phyloP scores from a whole-genome alignment of 1,140 invertebrate genomes.

The Galleria mellonella region DNA sequence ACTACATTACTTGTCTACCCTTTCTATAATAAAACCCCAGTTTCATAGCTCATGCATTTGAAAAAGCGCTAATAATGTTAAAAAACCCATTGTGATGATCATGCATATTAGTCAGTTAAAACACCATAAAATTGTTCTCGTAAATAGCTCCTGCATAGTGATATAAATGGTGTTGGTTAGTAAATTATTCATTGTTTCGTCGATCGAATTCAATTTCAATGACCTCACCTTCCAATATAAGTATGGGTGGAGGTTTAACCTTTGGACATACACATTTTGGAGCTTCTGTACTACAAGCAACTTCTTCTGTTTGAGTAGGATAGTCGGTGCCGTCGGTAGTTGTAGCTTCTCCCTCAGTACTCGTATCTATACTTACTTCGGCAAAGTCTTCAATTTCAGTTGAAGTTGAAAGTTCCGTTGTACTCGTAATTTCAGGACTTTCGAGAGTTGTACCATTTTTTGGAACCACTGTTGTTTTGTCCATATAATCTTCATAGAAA shows the following conservation, averaged over 20 bases:
- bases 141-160: slow-evolving; percentile 21
- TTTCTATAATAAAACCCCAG: background rate
- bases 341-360: slow-evolving; percentile 22
- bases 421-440: slow-evolving; percentile 8
- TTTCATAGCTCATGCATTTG: slow-evolving; percentile 23
- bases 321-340: slow-evolving; percentile 12
- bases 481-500: slow-evolving; percentile 51
- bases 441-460: slow-evolving; percentile 8
- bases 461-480: slow-evolving; percentile 21
- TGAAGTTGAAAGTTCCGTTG: slow-evolving; percentile 9
- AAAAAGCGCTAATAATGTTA: slow-evolving; percentile 17
- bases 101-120: slow-evolving; percentile 53
- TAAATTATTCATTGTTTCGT: slow-evolving; percentile 34
- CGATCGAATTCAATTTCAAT: slow-evolving; percentile 40
- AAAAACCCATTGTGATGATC: slow-evolving; percentile 14
- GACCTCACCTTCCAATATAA: slow-evolving; percentile 85
- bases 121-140: slow-evolving; percentile 14
- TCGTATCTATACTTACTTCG: slow-evolving; percentile 18
- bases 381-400: slow-evolving; percentile 12
- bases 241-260: slow-evolving; percentile 80
- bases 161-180: slow-evolving; percentile 54
- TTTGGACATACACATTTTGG: slow-evolving; percentile 75
- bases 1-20: background rate
- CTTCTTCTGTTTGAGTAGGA: slow-evolving; percentile 15
- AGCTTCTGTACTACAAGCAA: slow-evolving; percentile 26